Conservation (phyloP, 2,797 vertebrate species). For the Pseudomugil tenellus region DNA sequence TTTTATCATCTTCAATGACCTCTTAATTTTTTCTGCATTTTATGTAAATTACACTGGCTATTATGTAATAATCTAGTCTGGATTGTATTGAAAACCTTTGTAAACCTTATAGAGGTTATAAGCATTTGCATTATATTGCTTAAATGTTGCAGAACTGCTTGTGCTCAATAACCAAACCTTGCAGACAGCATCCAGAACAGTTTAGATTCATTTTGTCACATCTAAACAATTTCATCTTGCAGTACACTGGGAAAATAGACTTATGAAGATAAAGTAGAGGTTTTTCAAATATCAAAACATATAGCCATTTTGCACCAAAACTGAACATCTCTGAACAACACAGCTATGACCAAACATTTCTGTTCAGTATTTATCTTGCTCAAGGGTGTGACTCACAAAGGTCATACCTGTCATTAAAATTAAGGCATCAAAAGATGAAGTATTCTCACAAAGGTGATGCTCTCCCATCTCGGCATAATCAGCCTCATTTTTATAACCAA, state of each 20-base stretch:
- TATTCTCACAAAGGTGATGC: conserved; percentile 77
- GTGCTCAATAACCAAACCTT: neutral
- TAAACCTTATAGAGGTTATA: too few relatives aligned
- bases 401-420: conserved; percentile 73
- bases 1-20: too few relatives aligned
- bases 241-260: neutral
- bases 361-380: conserved; percentile 58
- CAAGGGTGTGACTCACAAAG: conserved; percentile 71
- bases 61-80: too few relatives aligned
- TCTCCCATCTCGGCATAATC: conserved; percentile 60
- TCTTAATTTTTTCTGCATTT: too few relatives aligned
- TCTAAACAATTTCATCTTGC: too few relatives aligned
- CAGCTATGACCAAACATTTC: conserved; percentile 34
- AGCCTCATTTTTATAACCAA: conserved; percentile 69
- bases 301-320: conserved; percentile 9
- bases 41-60: too few relatives aligned
- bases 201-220: too few relatives aligned
- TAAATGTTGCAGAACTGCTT: neutral
- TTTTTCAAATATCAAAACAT: conserved; percentile 20
- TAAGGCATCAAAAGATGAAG: conserved; percentile 71
- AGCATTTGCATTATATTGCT: too few relatives aligned
- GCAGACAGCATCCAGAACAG: neutral
- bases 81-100: too few relatives aligned
- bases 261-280: conserved; percentile 4
- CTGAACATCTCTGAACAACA: conserved; percentile 19